Percentiles rank a stretch among this genome's conserved stretches.
phyloP scores from a whole-genome alignment of 53 echinoderm and acorn worm genomes.

The Henricia sp. region DNA sequence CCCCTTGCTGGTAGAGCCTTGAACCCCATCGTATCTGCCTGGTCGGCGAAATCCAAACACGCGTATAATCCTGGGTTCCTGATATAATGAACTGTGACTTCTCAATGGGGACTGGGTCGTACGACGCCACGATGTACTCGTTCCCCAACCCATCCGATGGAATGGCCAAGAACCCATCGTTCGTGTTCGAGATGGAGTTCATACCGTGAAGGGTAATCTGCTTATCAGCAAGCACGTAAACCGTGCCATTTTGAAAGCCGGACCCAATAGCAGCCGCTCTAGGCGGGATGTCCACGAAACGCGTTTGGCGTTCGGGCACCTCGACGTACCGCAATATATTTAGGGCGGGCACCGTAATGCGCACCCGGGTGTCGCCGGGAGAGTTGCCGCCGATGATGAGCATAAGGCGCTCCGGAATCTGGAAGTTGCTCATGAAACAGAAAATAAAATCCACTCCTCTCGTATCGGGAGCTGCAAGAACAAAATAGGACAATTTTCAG shows the following conservation, averaged over 20 bases:
- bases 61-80: slow-evolving; percentile 67
- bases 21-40: slow-evolving; percentile 64
- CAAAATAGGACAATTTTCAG: not conserved
- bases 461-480: slow-evolving; percentile 61
- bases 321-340: slow-evolving; percentile 46
- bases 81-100: slow-evolving; percentile 81
- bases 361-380: slow-evolving; percentile 69
- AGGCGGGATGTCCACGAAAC: slow-evolving; percentile 66
- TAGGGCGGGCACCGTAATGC: slow-evolving; percentile 69
- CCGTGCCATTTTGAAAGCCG: slow-evolving; percentile 81
- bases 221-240: slow-evolving; percentile 65
- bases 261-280: slow-evolving; percentile 71
- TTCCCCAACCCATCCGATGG: slow-evolving; percentile 79
- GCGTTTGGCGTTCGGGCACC: slow-evolving; percentile 43
- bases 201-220: slow-evolving; percentile 78
- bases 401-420: slow-evolving; percentile 68
- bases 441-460: slow-evolving; percentile 92
- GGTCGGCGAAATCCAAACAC: slow-evolving; percentile 63
- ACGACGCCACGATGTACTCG: slow-evolving; percentile 90
- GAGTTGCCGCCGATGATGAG: slow-evolving; percentile 78
- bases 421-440: slow-evolving; percentile 89
- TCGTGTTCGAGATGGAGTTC: slow-evolving; percentile 76
- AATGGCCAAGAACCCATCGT: slow-evolving; percentile 84
- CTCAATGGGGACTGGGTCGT: slow-evolving; percentile 82
- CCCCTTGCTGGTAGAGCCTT: slow-evolving; percentile 64